Evolutionary conservation across 2,113 vertebrate genomes (phyloP).

Genomic region (Percina caprodes): DNA sequence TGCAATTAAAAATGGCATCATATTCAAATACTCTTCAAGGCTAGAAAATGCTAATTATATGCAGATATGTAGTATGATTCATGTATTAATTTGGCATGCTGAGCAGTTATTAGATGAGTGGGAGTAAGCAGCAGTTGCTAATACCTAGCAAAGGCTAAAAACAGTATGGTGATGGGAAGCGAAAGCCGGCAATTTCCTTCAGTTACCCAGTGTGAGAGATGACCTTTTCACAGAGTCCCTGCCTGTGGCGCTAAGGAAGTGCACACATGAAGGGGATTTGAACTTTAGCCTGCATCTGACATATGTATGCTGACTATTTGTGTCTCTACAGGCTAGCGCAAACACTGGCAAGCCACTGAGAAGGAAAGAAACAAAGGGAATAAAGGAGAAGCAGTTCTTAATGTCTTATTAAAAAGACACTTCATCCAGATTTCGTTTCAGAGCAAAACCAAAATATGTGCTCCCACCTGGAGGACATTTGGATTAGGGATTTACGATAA

Average conservation of each 20-base stretch:
- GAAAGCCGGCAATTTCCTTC: conserved; percentile 5
- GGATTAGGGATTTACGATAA: too few relatives aligned
- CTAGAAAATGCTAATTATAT: conserved; percentile 64
- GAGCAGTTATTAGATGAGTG: conserved; percentile 64
- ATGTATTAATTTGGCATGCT: conserved; percentile 58
- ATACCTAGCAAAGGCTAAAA: conserved; percentile 32
- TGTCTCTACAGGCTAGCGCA: conserved; percentile 26
- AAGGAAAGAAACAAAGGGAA: background rate
- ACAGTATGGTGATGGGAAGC: conserved; percentile 4
- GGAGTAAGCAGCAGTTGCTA: conserved; percentile 44
- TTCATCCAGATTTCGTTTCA: background rate
- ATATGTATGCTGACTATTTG: conserved; percentile 61
- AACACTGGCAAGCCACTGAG: background rate
- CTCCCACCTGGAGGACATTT: background rate
- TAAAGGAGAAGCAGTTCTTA: background rate
- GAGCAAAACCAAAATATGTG: background rate
- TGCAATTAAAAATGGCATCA: conserved; percentile 36
- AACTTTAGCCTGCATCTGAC: conserved; percentile 61
- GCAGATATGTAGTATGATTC: conserved; percentile 65
- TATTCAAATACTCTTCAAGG: conserved; percentile 43
- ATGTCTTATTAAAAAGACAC: conserved; percentile 36
- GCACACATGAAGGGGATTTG: conserved; percentile 37
- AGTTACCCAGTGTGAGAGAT: conserved; percentile 37
- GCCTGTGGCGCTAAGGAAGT: conserved; percentile 44
- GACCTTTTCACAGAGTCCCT: conserved; percentile 63